Conservation (phyloP, 2,797 vertebrate species). For the Sphenodon punctatus region DNA sequence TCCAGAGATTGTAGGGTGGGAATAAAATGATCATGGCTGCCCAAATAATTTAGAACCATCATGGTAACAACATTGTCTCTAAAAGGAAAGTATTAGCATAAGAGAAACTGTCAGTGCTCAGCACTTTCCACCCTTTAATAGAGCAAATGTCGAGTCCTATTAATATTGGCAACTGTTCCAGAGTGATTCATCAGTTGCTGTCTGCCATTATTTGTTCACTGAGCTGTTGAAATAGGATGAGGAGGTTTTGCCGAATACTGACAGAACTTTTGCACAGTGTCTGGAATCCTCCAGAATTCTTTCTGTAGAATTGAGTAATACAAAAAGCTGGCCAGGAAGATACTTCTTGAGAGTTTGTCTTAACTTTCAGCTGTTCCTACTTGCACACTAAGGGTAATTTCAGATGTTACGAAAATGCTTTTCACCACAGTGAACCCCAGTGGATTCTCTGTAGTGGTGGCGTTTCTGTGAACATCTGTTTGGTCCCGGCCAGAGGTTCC, state of each 20-base stretch:
- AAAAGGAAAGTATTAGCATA: too few relatives aligned
- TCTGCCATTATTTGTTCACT: conserved; percentile 62
- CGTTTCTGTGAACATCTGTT: too few relatives aligned
- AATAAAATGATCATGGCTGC: too few relatives aligned
- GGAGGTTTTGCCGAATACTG: conserved; percentile 64
- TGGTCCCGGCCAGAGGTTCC: too few relatives aligned
- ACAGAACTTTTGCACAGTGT: conserved; percentile 30
- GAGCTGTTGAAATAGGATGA: conserved; percentile 61
- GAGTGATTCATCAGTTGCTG: conserved; percentile 49
- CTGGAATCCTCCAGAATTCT: not conserved
- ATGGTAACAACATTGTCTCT: too few relatives aligned
- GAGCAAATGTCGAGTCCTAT: conserved; percentile 58
- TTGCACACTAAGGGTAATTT: too few relatives aligned
- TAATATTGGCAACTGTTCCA: conserved; percentile 60
- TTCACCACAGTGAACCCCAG: too few relatives aligned
- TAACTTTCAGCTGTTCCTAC: conserved; percentile 14
- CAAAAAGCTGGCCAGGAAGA: conserved; percentile 9
- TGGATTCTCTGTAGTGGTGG: too few relatives aligned
- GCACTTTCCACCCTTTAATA: conserved; percentile 55
- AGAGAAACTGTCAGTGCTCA: conserved; percentile 51
- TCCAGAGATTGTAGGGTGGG: too few relatives aligned
- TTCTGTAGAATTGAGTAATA: too few relatives aligned
- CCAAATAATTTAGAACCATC: too few relatives aligned
- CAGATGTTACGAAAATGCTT: too few relatives aligned
- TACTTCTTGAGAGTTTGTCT: not conserved